Evolutionary conservation across 1,140 invertebrate species (phyloP), one percentile per base, ranked within the genome.

Genomic region (Zaprionus nigranus): DNA sequence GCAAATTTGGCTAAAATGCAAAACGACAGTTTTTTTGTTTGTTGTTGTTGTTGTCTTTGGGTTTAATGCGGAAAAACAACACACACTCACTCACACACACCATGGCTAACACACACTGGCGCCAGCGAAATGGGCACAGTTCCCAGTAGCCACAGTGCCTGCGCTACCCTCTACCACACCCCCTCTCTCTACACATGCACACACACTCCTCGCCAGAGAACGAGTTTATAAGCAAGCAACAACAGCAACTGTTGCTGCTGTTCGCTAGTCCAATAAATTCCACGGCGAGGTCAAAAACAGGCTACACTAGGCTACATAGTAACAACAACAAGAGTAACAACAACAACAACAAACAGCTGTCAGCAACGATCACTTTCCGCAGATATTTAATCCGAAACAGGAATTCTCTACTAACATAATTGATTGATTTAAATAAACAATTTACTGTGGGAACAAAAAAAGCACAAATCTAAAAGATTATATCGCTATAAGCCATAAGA

Each of bases 41-140:
- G 30, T 11, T 34, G 30, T 30, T 30, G 30, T 34, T 34, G 30
- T 34, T 46, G 15, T 40, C 17, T 46, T 46, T 7, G 2, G 2
- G n/a, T 17, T 46, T 71, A 73, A 79, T 85, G 85, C 85, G 85
- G 85, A 88, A 90, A 69, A 90, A 76, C 85, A 81, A 34, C 26
- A 51, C 46, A 34, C 30, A 34, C 30, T 9, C 24, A 26, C 24
- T 22, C 26, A 11, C 30, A 34, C 30, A 34, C 30, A 30, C 30
- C 30, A 34, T 79, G 81, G 70, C 73, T 56, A 84, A 63, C 15
- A 76, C 69, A 78, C 66, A 77, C 58, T 90, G 85, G 85, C 85
- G 85, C 85, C 85, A 85, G 46, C 57, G 63, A 90, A 88, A 88
- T 90, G 85, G 78, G 86, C 85, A 88, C 81, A 87, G 56, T 58